phyloP scores from a whole-genome alignment of 2,113 vertebrate genomes.

The Benitochromis conjunctus region DNA sequence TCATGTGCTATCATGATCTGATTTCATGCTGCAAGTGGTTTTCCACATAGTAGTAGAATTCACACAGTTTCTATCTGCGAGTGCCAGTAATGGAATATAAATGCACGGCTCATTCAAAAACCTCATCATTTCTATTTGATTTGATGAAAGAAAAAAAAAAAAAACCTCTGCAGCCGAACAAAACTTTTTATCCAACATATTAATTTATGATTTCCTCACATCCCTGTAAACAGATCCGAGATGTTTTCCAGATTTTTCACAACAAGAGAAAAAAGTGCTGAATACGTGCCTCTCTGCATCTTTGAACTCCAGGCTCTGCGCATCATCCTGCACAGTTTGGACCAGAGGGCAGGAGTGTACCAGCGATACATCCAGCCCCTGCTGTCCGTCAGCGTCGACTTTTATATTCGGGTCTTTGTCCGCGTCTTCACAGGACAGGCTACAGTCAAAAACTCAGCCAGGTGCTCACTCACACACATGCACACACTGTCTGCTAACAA shows the following conservation, averaged over 20 bases:
- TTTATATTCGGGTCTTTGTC: conserved; percentile 89
- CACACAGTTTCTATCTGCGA: not conserved
- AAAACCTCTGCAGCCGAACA: not conserved
- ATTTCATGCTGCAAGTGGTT: not conserved
- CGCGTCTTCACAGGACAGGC: conserved; percentile 84
- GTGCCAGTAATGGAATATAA: not conserved
- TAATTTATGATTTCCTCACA: not conserved
- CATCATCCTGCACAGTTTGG: conserved; percentile 87
- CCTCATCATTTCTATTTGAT: not conserved
- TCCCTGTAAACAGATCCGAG: not conserved
- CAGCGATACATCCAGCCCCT: conserved; percentile 88
- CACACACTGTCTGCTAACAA: not conserved
- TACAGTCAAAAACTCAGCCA: conserved; percentile 87
- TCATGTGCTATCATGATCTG: not conserved
- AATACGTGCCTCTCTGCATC: not conserved
- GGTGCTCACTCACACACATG: conserved; percentile 58
- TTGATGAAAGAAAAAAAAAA: fast-evolving
- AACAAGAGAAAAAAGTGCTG: not conserved
- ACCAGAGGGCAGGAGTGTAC: conserved; percentile 85
- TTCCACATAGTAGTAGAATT: not conserved
- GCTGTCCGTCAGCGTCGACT: conserved; percentile 87
- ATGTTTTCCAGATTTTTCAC: not conserved
- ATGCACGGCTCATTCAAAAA: not conserved
- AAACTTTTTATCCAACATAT: not conserved
- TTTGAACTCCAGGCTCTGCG: conserved; percentile 77